Conservation (phyloP, 2,113 vertebrate species). For the Pavo muticus region DNA sequence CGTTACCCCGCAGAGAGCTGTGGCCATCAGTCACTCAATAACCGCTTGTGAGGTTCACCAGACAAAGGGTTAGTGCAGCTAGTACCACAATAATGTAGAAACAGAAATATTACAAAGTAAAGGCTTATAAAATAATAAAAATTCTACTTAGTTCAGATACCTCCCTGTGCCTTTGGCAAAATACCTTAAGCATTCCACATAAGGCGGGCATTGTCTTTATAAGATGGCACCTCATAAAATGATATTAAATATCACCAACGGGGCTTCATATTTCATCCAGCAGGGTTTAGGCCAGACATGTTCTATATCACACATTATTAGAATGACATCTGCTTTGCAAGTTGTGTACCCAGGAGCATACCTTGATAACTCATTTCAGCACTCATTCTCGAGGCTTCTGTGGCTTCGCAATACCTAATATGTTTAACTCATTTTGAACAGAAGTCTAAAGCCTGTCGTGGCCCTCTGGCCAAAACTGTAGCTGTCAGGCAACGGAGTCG, state of each 20-base stretch:
- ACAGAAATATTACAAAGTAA: conserved; percentile 91
- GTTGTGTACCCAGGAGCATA: conserved; percentile 89
- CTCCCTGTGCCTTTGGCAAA: conserved; percentile 85
- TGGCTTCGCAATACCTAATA: conserved; percentile 85
- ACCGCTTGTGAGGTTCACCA: conserved; percentile 74
- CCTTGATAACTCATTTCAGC: conserved; percentile 89
- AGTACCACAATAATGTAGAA: conserved; percentile 86
- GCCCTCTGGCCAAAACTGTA: conserved; percentile 91
- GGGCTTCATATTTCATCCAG: conserved; percentile 92
- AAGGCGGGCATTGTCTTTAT: conserved; percentile 87
- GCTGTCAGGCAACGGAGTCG: conserved; percentile 84
- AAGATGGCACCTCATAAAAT: conserved; percentile 94
- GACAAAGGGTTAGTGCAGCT: conserved; percentile 80
- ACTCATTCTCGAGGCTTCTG: conserved; percentile 84
- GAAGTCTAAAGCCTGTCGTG: conserved; percentile 86
- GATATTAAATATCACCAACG: conserved; percentile 92
- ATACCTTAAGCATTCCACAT: conserved; percentile 88
- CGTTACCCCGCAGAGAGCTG: conserved; percentile 67
- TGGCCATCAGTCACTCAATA: conserved; percentile 77
- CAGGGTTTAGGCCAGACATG: conserved; percentile 88
- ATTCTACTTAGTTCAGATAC: conserved; percentile 89
- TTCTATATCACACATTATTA: conserved; percentile 96
- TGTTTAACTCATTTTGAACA: conserved; percentile 90
- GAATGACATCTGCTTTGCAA: conserved; percentile 95
- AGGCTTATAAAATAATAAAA: conserved; percentile 96